Base-by-base conservation (phyloP, 2,888 invertebrate genomes). In the Hermaeophaga mercurialis region DNA sequence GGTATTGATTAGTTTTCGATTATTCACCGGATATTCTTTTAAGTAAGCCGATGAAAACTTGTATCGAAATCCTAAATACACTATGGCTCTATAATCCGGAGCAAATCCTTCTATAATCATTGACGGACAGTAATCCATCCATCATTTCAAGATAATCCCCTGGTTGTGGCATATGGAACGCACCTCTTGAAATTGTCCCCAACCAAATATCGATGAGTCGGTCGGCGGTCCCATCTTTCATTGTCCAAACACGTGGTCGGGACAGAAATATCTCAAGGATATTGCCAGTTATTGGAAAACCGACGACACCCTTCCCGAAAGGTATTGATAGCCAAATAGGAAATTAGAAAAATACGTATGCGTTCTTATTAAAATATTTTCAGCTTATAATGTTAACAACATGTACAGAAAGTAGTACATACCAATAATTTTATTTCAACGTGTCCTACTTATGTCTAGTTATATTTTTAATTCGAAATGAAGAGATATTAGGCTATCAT, bases 181-280 rank as follows among this genome's bases (percentile, higher is more conserved):
- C 49, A 49, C 31, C 41, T 50, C 50, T 50, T 47, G 11, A 19
- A 31, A 50, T 39, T 50, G 50, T 50, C 50, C 39, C 19, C 41
- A 39, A 38, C 19, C 41, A 39, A 50, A 50, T 50, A 50, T 50
- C 50, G 41, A 31, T 41, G 50, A 33, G 41, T 41, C 49, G 39
- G n/a, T 48, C 38, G 41, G 55, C 58, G 56, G 22, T 44, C 44
- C 46, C 48, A 54, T 61, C 49, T 43, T 46, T 61, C 61, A 61
- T 56, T 58, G 58, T 61, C 56, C 56, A 47, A 58, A 54, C 58
- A 56, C 58, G 54, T 56, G 61, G 54, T 55, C 44, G 45, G 43
- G 54, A 54, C 50, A 31, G 50, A 19, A 50, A 41, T 50, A 49
- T 49, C 49, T 49, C 41, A 49, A 49, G 41, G 41, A 49, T 49